Conservation (phyloP, 2,797 vertebrate genomes). For the Eurystomus glaucurus region DNA sequence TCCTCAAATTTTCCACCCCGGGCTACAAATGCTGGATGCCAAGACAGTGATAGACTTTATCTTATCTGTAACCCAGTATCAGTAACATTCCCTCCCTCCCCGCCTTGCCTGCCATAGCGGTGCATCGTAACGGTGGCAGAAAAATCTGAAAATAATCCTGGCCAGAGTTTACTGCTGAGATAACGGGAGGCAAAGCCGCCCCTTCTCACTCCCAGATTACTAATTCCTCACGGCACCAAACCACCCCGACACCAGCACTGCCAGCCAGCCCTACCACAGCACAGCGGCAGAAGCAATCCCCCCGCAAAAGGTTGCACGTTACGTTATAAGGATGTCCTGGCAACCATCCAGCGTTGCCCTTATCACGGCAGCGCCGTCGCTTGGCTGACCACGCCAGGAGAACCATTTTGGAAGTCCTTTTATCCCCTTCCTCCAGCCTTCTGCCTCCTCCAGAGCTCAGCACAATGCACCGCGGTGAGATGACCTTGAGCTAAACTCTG, state of each 20-base stretch:
- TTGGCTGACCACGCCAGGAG: conserved; percentile 71
- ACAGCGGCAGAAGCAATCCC: conserved; percentile 47
- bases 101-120: conserved; percentile 77
- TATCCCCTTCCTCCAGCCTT: conserved; percentile 79
- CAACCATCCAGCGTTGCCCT: conserved; percentile 73
- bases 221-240: conserved; percentile 71
- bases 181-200: conserved; percentile 64
- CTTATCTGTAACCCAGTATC: conserved; percentile 87
- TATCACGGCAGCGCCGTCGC: conserved; percentile 69
- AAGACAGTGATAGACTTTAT: conserved; percentile 84
- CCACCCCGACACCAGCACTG: conserved; percentile 13
- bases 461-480: conserved; percentile 62
- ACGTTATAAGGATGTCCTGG: conserved; percentile 71
- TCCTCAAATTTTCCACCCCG: conserved; percentile 89
- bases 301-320: conserved; percentile 42
- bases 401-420: conserved; percentile 82
- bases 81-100: conserved; percentile 82
- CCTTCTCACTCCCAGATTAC: conserved; percentile 61
- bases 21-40: conserved; percentile 84
- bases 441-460: conserved; percentile 75
- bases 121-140: conserved; percentile 75
- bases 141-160: conserved; percentile 78
- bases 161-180: conserved; percentile 66
- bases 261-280: conserved; percentile 52
- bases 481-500: conserved; percentile 80